A percentile compares a stretch with the other conserved stretches of the same genome.
Evolutionary conservation across 2,888 invertebrate species (phyloP).

Genomic region (Lingula anatina): DNA sequence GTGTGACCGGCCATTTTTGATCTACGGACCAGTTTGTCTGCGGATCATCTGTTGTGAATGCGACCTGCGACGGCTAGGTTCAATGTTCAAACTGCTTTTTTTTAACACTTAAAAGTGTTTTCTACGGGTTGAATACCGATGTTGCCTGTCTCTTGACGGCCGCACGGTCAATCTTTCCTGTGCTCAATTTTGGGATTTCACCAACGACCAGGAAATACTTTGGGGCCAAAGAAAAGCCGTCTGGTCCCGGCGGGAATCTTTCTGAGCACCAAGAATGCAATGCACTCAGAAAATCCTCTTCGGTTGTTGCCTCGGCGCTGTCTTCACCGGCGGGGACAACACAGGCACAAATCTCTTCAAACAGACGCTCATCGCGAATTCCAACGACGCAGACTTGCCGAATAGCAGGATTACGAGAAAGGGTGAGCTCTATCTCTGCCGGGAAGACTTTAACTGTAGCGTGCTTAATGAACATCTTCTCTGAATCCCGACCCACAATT

Average conservation of each 20-base stretch:
- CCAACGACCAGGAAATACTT: constrained; percentile 4
- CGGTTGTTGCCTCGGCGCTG: no score
- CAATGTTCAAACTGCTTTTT: no score
- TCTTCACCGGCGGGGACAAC: not conserved
- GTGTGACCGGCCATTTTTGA: no score
- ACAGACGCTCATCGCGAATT: constrained; percentile 2
- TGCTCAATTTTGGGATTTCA: not conserved
- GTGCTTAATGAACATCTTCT: constrained; percentile 3
- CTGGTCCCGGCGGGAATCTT: not conserved
- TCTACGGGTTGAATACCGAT: no score
- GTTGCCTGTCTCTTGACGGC: no score
- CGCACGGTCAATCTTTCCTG: constrained; percentile 4
- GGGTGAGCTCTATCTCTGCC: not conserved
- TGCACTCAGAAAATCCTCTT: no score
- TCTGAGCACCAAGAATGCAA: not conserved
- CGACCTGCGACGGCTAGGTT: no score
- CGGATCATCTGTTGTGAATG: no score
- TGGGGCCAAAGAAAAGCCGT: no score
- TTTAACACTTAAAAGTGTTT: no score
- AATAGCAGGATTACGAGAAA: not conserved
- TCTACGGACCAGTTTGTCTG: no score
- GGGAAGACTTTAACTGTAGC: constrained; percentile 4
- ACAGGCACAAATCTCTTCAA: constrained; percentile 6
- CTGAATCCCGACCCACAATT: not conserved
- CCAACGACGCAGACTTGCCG: constrained; percentile 2